These are phyloP conservation scores for Pluvialis apricaria DNA, from an alignment of 2,113 vertebrate genomes.

Conservation along the genomic window DNA sequence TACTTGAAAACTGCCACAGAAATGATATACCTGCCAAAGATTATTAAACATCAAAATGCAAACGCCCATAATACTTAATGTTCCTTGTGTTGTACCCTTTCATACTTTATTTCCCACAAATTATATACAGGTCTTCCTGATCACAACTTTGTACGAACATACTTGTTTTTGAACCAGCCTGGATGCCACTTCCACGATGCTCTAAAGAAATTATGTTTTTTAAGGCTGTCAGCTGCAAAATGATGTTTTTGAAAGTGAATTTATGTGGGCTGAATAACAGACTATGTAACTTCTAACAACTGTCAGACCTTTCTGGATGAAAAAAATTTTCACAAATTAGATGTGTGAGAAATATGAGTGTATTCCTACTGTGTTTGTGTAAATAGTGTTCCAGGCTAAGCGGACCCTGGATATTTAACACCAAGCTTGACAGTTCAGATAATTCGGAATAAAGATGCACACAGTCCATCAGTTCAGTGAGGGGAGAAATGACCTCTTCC, in stretches of 20 bases:
- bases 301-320: not conserved
- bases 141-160: not conserved
- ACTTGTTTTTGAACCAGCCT: not conserved
- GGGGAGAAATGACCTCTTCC: not conserved
- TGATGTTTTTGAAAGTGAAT: not conserved
- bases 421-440: not conserved
- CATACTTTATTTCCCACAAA: not conserved
- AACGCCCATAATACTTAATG: accelerated
- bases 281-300: not conserved
- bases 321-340: not conserved
- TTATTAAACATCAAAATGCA: not conserved
- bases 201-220: not conserved
- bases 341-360: not conserved
- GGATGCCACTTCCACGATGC: not conserved
- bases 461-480: not conserved
- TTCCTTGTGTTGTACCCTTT: not conserved
- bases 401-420: not conserved
- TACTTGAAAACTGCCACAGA: not conserved
- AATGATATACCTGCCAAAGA: not conserved
- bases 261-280: not conserved
- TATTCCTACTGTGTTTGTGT: not conserved
- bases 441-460: not conserved
- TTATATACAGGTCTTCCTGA: not conserved
- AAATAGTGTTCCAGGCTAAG: not conserved
- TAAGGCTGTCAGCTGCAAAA: not conserved